Conservation (phyloP, 1,140 invertebrate species). For the Spodoptera frugiperda region DNA sequence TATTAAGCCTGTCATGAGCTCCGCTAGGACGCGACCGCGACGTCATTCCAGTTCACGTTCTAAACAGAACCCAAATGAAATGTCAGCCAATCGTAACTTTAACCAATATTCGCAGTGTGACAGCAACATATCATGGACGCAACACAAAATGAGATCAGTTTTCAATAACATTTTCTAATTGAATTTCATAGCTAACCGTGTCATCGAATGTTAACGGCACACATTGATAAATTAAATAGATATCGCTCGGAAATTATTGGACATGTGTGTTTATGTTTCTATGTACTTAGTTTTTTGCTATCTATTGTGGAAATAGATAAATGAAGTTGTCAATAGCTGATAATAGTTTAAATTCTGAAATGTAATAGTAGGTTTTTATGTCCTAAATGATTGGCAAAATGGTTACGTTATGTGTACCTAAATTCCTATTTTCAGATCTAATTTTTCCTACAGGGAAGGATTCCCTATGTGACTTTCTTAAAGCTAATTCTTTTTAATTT, state of each 20-base stretch:
- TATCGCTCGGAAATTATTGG: slow-evolving; percentile 30
- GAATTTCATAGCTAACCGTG: slow-evolving; percentile 31
- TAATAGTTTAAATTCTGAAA: too few relatives aligned
- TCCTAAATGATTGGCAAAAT: too few relatives aligned
- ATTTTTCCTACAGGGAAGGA: too few relatives aligned
- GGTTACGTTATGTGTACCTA: too few relatives aligned
- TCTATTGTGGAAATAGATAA: not conserved
- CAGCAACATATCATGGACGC: slow-evolving; percentile 18
- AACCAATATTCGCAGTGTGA: not conserved
- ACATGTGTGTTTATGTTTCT: not conserved
- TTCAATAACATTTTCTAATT: slow-evolving; percentile 40
- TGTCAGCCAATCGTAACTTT: not conserved
- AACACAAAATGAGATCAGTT: slow-evolving; percentile 20
- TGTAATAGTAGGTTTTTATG: too few relatives aligned
- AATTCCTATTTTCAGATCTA: too few relatives aligned
- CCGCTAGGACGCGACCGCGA: too few relatives aligned
- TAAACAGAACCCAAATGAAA: not conserved
- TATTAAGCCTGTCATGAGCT: too few relatives aligned
- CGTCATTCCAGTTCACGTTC: not conserved
- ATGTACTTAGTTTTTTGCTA: not conserved
- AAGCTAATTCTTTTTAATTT: too few relatives aligned
- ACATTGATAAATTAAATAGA: slow-evolving; percentile 32
- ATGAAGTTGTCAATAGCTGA: too few relatives aligned
- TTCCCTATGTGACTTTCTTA: too few relatives aligned
- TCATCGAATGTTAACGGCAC: slow-evolving; percentile 25